Base-by-base conservation (phyloP, 2,797 vertebrate genomes). In the Chlorospingus flavigularis region DNA sequence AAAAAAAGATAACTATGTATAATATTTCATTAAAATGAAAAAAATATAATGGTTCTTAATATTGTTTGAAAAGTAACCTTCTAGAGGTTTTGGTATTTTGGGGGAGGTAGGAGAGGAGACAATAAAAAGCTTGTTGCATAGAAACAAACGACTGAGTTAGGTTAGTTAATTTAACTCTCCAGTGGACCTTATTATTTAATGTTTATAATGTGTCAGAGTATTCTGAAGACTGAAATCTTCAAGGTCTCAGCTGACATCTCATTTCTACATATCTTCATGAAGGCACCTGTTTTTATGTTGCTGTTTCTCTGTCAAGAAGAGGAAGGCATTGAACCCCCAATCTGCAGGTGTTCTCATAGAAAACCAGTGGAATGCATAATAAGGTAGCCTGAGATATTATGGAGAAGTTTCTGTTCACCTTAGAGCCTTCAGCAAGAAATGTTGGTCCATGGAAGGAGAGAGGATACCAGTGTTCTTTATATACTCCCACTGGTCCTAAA, bases 161-260 rank as follows among this genome's bases (percentile, higher is more conserved):
- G 8, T 54, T 87, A 71, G 28, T 62, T 82, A 87, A 74, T 90
- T 90, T 77, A 93, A 76, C 50, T 93, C 70, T 90, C 26, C 57
- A 77, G 21, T 79, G 31, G 25, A 75, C 51, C 48, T 86, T 85
- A 71, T 45, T 95, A 75, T 71, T 90, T 92, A 58, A 88, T 76
- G 66, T 75, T 91, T 81, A 55, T 86, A 75, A 68, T 35, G 50
- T 53, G 37, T 70, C 33, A 61, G 33, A 60, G 21, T 77, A 42
- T 67, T 81, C 24, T 7, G 5, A 67, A 30, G 53, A 86, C 8
- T 51, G 30, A 50, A 65, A 43, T 58, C 35, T 60, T 94, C 58
- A 86, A 83, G 53, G 24, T 62, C 48, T 87, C 30, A 58, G 5
- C 31, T 88, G 66, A 15, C 14, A 62, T 45, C 17, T 86, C 3